Base-by-base conservation (phyloP, 2,888 invertebrate genomes). In the Prosopocoilus inquinatus region DNA sequence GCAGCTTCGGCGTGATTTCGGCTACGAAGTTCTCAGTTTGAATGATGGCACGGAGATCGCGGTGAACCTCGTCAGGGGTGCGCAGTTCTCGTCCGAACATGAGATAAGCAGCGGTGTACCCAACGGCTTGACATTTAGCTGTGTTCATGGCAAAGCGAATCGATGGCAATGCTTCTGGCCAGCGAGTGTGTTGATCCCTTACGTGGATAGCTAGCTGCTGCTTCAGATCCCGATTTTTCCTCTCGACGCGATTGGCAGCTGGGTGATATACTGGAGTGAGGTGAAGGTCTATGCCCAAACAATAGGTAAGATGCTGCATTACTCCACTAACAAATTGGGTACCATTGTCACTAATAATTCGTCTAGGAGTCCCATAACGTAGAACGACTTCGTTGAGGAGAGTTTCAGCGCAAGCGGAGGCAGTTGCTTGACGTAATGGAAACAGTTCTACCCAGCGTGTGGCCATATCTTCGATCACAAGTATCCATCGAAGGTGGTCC, bases 311-410 rank as follows among this genome's bases (percentile, higher is more conserved):
- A 16, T 68, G 58, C 32, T 67, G 69, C 67, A 67, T 69, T 0
- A 63, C 38, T 1, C 35, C 58, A 15, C 60, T 58, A 2, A 64
- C 44, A 15, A 67, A 67, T 57, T 58, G 66, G 41, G 63, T 7
- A 4, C 61, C 69, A 28, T 58, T 58, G 33, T 58, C 55, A 32
- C 46, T 62, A 2, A 65, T 60, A 0, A 73, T 38, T 12, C 64
- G 12, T 2, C 68, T 28, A 0, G 70, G 70, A 2, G 64, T 28
- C 0, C 72, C 71, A 15, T 63, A 70, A 1, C 70, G 53, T 2
- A 75, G 38, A n/a, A 75, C 67, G 0, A 73, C 54, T 53, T 75
- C 72, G 28, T 72, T 57, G 0, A 75, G 38, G 0, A 76, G 50
- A 0, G 51, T 61, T 0, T 34, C 2, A 8, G 50, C 41, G 28